These are phyloP conservation scores for Thunnus thynnus DNA, from an alignment of 2,113 vertebrate genomes.

Conservation along the genomic window DNA sequence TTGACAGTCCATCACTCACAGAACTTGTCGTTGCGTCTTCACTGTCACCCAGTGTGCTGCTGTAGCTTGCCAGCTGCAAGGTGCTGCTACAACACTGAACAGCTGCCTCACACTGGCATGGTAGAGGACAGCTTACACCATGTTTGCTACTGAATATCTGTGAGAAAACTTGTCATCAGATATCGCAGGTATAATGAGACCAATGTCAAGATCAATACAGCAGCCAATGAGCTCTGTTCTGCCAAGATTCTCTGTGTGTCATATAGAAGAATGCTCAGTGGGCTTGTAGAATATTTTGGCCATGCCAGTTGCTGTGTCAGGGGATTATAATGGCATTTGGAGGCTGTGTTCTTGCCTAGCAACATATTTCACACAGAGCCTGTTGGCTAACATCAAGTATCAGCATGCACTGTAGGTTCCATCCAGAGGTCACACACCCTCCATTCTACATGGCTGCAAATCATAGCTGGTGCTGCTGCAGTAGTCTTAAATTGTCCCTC, in stretches of 20 bases:
- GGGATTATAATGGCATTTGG: conserved; percentile 80
- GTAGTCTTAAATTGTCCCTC: conserved; percentile 71
- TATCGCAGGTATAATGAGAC: conserved; percentile 60
- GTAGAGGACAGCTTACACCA: not conserved
- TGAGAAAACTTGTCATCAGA: conserved; percentile 67
- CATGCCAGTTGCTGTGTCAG: conserved; percentile 81
- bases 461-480: conserved; percentile 64
- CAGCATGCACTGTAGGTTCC: conserved; percentile 79
- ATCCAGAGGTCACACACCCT: conserved; percentile 80
- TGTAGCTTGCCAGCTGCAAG: conserved; percentile 61
- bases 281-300: conserved; percentile 69
- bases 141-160: conserved; percentile 75
- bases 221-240: conserved; percentile 41
- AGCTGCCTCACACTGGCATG: conserved; percentile 58
- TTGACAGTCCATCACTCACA: not conserved
- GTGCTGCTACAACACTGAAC: conserved; percentile 61
- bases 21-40: not conserved
- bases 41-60: conserved; percentile 2
- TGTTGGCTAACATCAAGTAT: conserved; percentile 82
- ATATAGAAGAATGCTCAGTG: conserved; percentile 51
- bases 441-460: conserved; percentile 72
- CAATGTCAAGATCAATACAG: conserved; percentile 54
- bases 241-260: conserved; percentile 51
- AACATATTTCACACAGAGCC: conserved; percentile 78
- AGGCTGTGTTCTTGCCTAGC: conserved; percentile 79